Base-by-base conservation (phyloP, 2,888 invertebrate species). In the Drosophila incognita region DNA sequence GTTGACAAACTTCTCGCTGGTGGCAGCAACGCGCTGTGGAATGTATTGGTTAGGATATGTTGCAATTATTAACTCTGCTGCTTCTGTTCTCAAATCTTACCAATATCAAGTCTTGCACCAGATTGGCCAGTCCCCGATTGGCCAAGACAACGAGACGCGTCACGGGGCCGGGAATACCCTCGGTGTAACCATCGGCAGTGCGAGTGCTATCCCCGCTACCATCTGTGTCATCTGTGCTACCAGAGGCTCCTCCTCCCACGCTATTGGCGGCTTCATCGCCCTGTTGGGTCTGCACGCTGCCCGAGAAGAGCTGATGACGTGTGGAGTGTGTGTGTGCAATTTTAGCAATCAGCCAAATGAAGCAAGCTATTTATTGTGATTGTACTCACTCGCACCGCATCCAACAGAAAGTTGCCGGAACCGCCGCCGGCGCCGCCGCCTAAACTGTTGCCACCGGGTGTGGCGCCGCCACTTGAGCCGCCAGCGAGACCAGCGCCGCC, bases 1-100 rank as follows among this genome's bases (percentile, higher is more conserved):
- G 96, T 97, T 97, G 92, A 97, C 97, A 94, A 97, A 96, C 94
- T 97, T 95, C 94, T 97, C 97, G 93, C 97, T 97, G 92, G 97
- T 97, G 93, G 97, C 97, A 70, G 97, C 97, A 93, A 97, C 94
- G 90, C 96, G 96, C 96, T 96, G 93, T 62, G 93, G 36, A 49
- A 5, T n/a, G 7, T 2, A 27, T 51, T 18, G 15, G 13, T 21
- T 0, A 42, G 1, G 29, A 40, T 13, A 11, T 24, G 2, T 57
- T 2, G 18, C 2, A 4, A 10, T 18, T 21, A 24, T 11, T 13
- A 18, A 27, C 2, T 46, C 11, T 42, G 42, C 11, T 21, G 42
- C 21, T 11, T 21, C 21, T 15, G 13, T 46, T 46, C 42, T 46
- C 8, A 1, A 24, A 29, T 93, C 94, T 94, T 93, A 97, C 97